Percentiles rank a stretch among this genome's conserved stretches.
Evolutionary conservation across 2,888 invertebrate genomes (phyloP).

Genomic region (Cephus pygmeus): DNA sequence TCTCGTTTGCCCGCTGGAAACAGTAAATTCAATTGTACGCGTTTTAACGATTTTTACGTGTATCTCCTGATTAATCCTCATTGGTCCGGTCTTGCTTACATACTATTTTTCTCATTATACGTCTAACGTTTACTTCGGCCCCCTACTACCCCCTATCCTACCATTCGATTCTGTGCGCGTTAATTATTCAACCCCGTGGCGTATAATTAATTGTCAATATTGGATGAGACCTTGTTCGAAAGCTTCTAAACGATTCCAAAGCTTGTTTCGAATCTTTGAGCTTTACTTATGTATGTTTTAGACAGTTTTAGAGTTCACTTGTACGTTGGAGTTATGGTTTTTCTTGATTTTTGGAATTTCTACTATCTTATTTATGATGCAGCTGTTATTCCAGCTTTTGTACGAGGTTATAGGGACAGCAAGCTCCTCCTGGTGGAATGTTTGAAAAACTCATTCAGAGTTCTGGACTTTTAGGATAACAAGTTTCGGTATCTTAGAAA

Average conservation of each 20-base stretch:
- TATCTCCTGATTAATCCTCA: background rate
- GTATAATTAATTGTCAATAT: background rate
- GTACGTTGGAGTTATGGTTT: background rate
- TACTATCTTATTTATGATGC: background rate
- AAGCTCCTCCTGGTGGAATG: conserved; percentile 48
- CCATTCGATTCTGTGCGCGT: background rate
- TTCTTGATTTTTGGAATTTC: background rate
- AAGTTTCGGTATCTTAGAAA: conserved; percentile 69
- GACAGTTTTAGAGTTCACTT: background rate
- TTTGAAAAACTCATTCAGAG: conserved; percentile 37
- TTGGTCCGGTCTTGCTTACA: background rate
- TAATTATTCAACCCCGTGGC: background rate
- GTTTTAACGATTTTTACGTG: background rate
- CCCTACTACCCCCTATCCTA: background rate
- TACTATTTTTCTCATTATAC: background rate
- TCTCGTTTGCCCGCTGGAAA: background rate
- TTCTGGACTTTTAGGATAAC: conserved; percentile 71
- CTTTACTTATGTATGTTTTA: background rate
- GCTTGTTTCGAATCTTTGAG: background rate
- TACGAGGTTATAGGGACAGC: conserved; percentile 46
- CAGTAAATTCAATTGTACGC: background rate
- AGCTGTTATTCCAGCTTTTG: background rate
- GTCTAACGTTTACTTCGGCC: background rate
- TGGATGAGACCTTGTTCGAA: background rate
- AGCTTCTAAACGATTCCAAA: background rate